Evolutionary conservation across 2,797 vertebrate genomes (phyloP).

Genomic region (Danio tinwini): DNA sequence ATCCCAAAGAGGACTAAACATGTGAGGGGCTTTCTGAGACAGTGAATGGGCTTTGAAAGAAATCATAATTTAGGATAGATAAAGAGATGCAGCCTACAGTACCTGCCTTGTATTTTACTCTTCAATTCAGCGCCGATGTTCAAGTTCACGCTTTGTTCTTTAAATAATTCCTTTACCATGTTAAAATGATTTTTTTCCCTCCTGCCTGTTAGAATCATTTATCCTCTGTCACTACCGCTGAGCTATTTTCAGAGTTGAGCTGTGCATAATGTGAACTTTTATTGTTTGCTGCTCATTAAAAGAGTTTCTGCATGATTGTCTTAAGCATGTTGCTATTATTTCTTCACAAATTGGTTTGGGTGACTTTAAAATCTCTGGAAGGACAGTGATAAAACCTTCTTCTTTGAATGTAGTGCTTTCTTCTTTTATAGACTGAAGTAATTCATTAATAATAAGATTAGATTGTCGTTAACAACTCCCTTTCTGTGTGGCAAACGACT

Average conservation of each 20-base stretch:
- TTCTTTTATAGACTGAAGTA: constrained; percentile 2
- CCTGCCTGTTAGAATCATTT: constrained; percentile 23
- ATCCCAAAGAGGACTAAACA: background rate
- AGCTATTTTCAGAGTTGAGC: constrained; percentile 19
- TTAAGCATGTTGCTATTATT: constrained; percentile 5
- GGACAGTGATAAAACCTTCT: background rate
- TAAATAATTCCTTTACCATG: constrained; percentile 11
- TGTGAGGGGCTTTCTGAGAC: background rate
- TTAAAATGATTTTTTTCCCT: background rate
- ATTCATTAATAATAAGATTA: constrained; percentile 5
- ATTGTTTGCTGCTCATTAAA: constrained; percentile 32
- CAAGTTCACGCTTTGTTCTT: constrained; percentile 22
- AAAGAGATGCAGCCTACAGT: background rate
- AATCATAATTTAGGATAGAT: background rate
- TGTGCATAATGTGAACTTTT: constrained; percentile 7
- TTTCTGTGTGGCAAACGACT: background rate
- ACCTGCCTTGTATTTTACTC: background rate
- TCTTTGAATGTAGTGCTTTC: constrained; percentile 16
- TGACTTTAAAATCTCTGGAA: background rate
- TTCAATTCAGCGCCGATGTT: background rate
- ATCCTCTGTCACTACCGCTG: background rate
- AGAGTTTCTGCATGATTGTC: constrained; percentile 12
- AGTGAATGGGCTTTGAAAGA: constrained; percentile 3
- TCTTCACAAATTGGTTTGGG: constrained; percentile 3
- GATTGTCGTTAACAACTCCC: background rate